phyloP scores from a whole-genome alignment of 2,888 invertebrate species.

The Graphium colonna region DNA sequence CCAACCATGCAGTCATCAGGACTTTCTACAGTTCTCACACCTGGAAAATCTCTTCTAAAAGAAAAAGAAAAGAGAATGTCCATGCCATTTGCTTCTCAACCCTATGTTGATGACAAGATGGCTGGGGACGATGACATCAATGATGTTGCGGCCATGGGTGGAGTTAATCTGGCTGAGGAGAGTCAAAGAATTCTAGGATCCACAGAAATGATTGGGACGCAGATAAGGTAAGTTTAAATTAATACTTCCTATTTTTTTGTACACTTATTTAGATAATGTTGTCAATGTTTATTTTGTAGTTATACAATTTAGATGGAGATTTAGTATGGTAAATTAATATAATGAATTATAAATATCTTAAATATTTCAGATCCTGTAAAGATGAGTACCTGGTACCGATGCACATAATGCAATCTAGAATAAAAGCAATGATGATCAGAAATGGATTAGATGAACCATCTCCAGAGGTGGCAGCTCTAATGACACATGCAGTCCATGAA shows the following conservation, averaged over 20 bases:
- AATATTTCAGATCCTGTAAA: slow-evolving; percentile 85
- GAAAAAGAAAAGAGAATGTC: slow-evolving; percentile 87
- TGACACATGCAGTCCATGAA: slow-evolving; percentile 97
- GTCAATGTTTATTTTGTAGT: too few species aligned
- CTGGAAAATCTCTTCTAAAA: slow-evolving; percentile 83
- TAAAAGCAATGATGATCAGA: slow-evolving; percentile 86
- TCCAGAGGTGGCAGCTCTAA: slow-evolving; percentile 91
- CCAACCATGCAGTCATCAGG: slow-evolving; percentile 46
- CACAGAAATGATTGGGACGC: slow-evolving; percentile 93
- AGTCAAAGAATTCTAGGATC: slow-evolving; percentile 95
- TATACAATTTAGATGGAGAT: too few species aligned
- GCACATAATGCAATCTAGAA: slow-evolving; percentile 86
- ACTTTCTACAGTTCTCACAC: slow-evolving; percentile 59
- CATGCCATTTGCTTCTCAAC: slow-evolving; percentile 48
- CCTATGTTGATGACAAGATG: slow-evolving; percentile 73
- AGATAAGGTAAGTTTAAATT: slow-evolving; percentile 78
- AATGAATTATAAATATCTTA: slow-evolving; percentile 85
- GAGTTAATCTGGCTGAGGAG: slow-evolving; percentile 98
- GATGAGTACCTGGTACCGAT: slow-evolving; percentile 93
- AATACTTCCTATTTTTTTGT: too few species aligned
- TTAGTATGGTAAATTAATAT: slow-evolving; percentile 64
- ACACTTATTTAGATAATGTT: too few species aligned
- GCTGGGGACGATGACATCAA: slow-evolving; percentile 97
- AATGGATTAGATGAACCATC: slow-evolving; percentile 92
- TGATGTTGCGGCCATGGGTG: slow-evolving; percentile 99